phyloP scores from a whole-genome alignment of 2,888 invertebrate genomes.

The Clanis bilineata region DNA sequence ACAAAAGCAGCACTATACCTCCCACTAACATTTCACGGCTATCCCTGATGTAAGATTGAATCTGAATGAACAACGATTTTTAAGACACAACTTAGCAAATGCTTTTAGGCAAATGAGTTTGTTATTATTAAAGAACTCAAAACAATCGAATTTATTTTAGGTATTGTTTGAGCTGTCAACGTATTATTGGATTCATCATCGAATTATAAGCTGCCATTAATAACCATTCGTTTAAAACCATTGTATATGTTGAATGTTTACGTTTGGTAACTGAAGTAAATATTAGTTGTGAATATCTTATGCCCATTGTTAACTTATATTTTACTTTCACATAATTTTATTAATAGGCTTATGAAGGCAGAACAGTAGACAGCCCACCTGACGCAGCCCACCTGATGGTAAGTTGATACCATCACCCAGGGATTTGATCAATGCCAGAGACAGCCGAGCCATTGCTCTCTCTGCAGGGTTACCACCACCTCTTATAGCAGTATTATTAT shows the following conservation, averaged over 20 bases:
- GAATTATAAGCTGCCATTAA: background rate
- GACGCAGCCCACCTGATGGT: no score
- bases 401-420: no score
- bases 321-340: no score
- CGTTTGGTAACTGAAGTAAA: background rate
- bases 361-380: no score
- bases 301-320: background rate
- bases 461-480: no score
- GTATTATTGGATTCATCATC: background rate
- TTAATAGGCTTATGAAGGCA: no score
- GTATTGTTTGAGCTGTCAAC: background rate
- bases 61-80: background rate
- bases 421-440: no score
- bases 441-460: no score
- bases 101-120: no score
- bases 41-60: background rate
- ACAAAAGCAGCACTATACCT: background rate
- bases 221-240: background rate
- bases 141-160: background rate
- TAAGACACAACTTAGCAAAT: background rate
- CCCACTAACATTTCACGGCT: background rate
- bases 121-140: background rate
- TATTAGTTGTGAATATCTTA: background rate
- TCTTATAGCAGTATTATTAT: no score
- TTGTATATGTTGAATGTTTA: background rate